These are phyloP conservation scores for Platorchestia sp. DNA, from an alignment of 1,140 invertebrate species.

Conservation along the genomic window DNA sequence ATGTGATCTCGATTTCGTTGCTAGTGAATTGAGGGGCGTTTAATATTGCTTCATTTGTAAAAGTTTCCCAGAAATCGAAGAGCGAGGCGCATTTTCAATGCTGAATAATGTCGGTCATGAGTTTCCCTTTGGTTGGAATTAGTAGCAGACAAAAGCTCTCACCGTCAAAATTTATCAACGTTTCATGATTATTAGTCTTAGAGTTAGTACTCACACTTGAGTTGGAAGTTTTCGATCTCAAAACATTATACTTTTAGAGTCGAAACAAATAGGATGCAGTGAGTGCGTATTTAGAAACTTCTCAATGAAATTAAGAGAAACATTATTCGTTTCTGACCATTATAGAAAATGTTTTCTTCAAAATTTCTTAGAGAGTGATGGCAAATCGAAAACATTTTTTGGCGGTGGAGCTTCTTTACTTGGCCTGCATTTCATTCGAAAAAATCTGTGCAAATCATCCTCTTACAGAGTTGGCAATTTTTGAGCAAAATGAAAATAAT, in stretches of 20 bases:
- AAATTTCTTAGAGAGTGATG: neutral
- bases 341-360: neutral
- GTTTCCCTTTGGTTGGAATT: neutral
- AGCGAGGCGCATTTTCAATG: neutral
- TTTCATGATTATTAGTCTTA: neutral
- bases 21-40: neutral
- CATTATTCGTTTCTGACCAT: neutral
- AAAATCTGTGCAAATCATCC: neutral
- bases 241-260: neutral
- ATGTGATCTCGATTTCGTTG: neutral
- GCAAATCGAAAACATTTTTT: neutral
- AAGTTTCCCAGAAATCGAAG: neutral
- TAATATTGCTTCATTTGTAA: neutral
- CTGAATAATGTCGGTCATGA: neutral
- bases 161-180: too few relatives aligned
- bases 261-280: neutral
- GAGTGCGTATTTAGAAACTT: neutral
- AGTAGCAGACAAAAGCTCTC: neutral
- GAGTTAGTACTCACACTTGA: neutral
- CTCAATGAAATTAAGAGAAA: neutral
- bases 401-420: neutral
- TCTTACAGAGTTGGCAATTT: neutral
- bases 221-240: neutral
- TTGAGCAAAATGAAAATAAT: too few relatives aligned
- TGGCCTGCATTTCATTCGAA: neutral